A percentile compares a stretch with the other conserved stretches of the same genome.
phyloP scores from a whole-genome alignment of 2,113 vertebrate genomes.

The Peromyscus polionotus region DNA sequence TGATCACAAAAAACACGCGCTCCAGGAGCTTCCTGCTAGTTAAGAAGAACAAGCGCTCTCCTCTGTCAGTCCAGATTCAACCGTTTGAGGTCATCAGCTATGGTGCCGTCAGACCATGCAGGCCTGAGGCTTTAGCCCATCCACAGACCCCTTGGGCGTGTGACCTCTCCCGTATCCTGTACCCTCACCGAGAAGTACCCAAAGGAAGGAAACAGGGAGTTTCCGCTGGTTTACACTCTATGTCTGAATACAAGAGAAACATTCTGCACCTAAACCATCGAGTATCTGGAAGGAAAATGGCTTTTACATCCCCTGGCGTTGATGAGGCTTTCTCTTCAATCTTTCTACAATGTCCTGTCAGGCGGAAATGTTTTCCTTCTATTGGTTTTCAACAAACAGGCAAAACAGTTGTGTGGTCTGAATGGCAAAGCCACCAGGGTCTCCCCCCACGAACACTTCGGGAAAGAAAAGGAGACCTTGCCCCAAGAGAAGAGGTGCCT shows the following conservation, averaged over 20 bases:
- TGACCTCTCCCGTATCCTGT: constrained; percentile 35
- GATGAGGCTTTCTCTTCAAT: background rate
- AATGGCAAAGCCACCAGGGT: constrained; percentile 60
- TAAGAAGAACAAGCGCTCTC: constrained; percentile 24
- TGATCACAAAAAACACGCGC: constrained; percentile 13
- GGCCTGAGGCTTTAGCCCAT: background rate
- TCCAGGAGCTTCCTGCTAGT: constrained; percentile 70
- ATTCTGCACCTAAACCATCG: constrained; percentile 64
- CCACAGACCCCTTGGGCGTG: background rate
- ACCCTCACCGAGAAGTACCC: constrained; percentile 39
- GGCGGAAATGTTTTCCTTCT: constrained; percentile 21
- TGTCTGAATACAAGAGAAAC: constrained; percentile 55
- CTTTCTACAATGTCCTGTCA: background rate
- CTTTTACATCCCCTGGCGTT: constrained; percentile 51
- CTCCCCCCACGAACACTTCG: background rate
- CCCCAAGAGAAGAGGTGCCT: background rate
- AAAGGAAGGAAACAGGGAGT: constrained; percentile 57
- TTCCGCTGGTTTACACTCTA: constrained; percentile 68
- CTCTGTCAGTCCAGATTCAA: constrained; percentile 73
- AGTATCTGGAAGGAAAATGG: constrained; percentile 63
- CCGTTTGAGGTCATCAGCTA: background rate
- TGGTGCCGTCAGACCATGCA: background rate
- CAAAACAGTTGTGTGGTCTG: background rate
- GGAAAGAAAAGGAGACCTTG: background rate
- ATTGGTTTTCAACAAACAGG: constrained; percentile 34